Evolutionary conservation across 2,113 vertebrate genomes (phyloP).

Genomic region (Solea solea): DNA sequence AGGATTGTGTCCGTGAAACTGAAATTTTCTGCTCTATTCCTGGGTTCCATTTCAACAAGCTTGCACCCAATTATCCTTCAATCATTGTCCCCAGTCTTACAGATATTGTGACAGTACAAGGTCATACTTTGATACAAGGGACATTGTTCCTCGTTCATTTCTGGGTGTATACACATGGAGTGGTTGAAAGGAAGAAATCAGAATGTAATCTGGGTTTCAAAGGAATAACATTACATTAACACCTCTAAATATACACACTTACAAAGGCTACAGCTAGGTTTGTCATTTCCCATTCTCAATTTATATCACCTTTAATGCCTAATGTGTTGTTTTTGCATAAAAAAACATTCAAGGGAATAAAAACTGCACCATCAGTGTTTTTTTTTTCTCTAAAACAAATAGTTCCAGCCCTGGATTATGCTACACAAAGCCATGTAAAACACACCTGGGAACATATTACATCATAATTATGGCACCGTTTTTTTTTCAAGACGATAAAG

Average conservation of each 20-base stretch:
- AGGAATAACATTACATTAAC: slow-evolving; percentile 32
- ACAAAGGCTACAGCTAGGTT: not conserved
- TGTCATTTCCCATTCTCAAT: too few species aligned
- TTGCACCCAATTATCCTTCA: slow-evolving; percentile 75
- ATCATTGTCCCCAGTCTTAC: slow-evolving; percentile 64
- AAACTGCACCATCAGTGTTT: not conserved
- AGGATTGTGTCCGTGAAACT: slow-evolving; percentile 67
- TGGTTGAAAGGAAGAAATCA: slow-evolving; percentile 41
- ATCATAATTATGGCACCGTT: not conserved
- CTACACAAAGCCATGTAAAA: not conserved
- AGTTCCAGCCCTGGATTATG: not conserved
- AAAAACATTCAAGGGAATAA: slow-evolving; percentile 3
- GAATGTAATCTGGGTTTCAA: slow-evolving; percentile 26
- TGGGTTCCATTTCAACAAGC: slow-evolving; percentile 74
- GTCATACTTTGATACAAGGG: slow-evolving; percentile 47
- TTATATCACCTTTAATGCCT: not conserved
- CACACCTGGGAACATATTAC: not conserved
- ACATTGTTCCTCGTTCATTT: slow-evolving; percentile 24
- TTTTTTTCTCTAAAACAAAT: not conserved
- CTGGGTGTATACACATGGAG: slow-evolving; percentile 18
- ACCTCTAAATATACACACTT: slow-evolving; percentile 42
- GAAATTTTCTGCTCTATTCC: slow-evolving; percentile 72
- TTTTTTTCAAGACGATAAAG: not conserved
- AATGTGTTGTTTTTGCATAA: slow-evolving; percentile 41
- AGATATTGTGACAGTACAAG: slow-evolving; percentile 64